These are phyloP conservation scores for Gadus chalcogrammus DNA, from an alignment of 2,113 vertebrate genomes.

Conservation along the genomic window DNA sequence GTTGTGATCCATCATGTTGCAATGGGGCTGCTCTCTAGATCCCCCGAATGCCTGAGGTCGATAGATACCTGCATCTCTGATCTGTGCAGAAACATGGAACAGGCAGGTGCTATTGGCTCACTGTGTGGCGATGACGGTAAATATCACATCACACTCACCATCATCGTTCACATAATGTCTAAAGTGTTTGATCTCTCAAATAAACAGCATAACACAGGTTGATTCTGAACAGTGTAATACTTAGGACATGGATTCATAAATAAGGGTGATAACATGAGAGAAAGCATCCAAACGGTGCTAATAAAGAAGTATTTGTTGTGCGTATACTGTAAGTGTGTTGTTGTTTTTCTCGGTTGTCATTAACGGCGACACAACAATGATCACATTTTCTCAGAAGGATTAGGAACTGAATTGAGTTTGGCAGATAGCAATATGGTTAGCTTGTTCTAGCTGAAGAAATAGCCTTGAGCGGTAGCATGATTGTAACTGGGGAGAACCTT, in stretches of 20 bases:
- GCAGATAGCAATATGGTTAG: slow-evolving; percentile 21
- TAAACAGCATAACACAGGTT: too few relatives aligned
- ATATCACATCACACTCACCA: not conserved
- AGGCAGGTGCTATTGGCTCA: slow-evolving; percentile 20
- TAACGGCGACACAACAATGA: not conserved
- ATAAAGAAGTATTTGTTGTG: too few relatives aligned
- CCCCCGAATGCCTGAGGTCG: slow-evolving; percentile 42
- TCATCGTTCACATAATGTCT: not conserved
- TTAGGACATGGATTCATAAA: too few relatives aligned
- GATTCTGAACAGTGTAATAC: too few relatives aligned
- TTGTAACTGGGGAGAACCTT: too few relatives aligned
- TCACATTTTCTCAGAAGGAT: slow-evolving; percentile 22
- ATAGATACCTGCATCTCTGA: slow-evolving; percentile 56
- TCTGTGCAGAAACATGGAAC: slow-evolving; percentile 47
- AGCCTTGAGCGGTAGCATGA: slow-evolving; percentile 27
- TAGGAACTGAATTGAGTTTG: slow-evolving; percentile 35
- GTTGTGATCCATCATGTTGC: slow-evolving; percentile 47
- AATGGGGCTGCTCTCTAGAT: slow-evolving; percentile 24
- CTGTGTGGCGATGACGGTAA: slow-evolving; percentile 51
- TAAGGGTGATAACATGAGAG: too few relatives aligned
- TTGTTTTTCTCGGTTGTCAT: too few relatives aligned
- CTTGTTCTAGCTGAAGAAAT: slow-evolving; percentile 44
- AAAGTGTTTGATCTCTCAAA: not conserved
- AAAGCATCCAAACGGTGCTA: too few relatives aligned
- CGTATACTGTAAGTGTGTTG: too few relatives aligned